phyloP scores from a whole-genome alignment of 2,113 vertebrate genomes.

The Scytalopus superciliaris region DNA sequence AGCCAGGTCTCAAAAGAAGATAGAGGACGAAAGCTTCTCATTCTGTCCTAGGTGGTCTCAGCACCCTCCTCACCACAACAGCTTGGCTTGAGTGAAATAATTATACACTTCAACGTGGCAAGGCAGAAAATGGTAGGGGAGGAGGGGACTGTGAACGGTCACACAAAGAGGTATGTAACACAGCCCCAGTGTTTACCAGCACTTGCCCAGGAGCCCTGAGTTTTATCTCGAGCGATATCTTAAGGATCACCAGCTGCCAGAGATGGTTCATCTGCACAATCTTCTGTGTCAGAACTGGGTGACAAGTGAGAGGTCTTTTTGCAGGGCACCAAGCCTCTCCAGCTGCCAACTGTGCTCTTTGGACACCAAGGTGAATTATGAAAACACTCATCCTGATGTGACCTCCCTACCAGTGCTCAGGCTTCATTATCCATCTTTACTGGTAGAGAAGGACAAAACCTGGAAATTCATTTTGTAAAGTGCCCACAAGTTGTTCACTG shows the following conservation, averaged over 20 bases:
- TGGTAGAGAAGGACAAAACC: neutral
- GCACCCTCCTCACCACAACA: neutral
- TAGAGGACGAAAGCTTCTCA: neutral
- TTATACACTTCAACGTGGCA: neutral
- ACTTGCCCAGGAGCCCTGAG: neutral
- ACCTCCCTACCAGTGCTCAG: neutral
- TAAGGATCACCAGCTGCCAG: neutral
- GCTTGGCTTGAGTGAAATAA: neutral
- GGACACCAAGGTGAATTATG: neutral
- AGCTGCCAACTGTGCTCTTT: neutral
- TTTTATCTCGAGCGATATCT: neutral
- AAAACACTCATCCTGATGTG: neutral
- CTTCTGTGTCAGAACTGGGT: neutral
- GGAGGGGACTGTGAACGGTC: neutral
- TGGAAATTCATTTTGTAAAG: neutral
- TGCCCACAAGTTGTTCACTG: neutral
- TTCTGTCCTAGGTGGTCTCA: neutral
- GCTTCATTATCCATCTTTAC: neutral
- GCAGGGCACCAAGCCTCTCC: neutral
- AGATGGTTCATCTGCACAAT: neutral
- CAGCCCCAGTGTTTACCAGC: neutral
- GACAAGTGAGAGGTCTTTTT: neutral
- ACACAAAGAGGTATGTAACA: neutral
- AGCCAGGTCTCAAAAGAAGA: neutral
- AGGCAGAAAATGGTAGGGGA: neutral